Percentiles rank a stretch among this genome's conserved stretches.
phyloP scores from a whole-genome alignment of 2,113 vertebrate species.

The Catagonus wagneri region DNA sequence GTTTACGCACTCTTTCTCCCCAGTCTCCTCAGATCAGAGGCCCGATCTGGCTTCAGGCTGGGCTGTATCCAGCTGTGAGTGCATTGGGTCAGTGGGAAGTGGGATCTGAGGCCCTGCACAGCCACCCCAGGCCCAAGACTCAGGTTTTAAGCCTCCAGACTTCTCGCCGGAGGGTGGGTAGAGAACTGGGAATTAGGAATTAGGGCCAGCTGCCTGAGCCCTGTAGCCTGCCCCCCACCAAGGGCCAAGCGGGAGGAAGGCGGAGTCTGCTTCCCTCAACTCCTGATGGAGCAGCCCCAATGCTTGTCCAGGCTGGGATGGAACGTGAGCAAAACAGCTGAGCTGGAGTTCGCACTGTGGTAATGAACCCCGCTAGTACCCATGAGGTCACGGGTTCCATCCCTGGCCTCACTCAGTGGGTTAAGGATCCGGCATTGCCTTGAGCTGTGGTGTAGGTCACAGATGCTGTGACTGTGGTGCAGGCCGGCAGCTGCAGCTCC shows the following conservation, averaged over 20 bases:
- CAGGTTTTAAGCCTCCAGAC: background rate
- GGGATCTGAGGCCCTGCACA: fast-evolving
- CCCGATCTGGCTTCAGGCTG: background rate
- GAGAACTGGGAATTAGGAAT: background rate
- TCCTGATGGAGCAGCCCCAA: background rate
- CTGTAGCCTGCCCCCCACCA: fast-evolving
- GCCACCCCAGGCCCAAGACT: too few relatives aligned
- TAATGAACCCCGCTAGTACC: too few relatives aligned
- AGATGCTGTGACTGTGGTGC: too few relatives aligned
- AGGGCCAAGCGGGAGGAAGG: background rate
- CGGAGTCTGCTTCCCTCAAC: background rate
- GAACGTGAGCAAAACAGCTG: background rate
- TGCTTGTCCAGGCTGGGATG: fast-evolving
- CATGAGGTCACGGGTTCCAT: too few relatives aligned
- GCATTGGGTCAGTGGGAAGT: background rate
- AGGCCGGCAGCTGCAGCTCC: too few relatives aligned
- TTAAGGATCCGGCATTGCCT: too few relatives aligned
- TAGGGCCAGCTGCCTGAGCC: fast-evolving
- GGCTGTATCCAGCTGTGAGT: background rate
- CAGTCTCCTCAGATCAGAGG: background rate
- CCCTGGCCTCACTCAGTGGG: too few relatives aligned
- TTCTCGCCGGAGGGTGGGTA: fast-evolving
- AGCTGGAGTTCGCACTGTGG: too few relatives aligned
- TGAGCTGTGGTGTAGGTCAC: too few relatives aligned
- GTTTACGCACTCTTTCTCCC: background rate